Conservation (phyloP, 2,113 vertebrate genomes). For the Manacus vitellinus region DNA sequence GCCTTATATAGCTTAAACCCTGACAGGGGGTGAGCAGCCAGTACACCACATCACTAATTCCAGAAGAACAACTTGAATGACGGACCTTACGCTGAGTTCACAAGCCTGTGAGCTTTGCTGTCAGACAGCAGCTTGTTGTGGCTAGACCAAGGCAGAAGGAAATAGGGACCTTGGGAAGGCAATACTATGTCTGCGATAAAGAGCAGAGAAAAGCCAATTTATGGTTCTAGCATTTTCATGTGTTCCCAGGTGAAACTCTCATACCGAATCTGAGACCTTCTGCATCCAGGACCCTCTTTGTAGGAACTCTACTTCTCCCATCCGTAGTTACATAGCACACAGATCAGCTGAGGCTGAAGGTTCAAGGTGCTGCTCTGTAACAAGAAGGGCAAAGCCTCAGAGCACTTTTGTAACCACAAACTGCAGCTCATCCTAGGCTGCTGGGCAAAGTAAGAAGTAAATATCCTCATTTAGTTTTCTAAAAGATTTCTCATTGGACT, state of each 20-base stretch:
- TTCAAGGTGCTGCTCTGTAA: not conserved
- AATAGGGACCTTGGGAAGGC: not conserved
- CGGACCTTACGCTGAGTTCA: rapidly evolving
- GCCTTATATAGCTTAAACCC: not conserved
- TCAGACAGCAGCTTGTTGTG: not conserved
- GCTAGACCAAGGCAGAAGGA: not conserved
- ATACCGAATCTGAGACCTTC: not conserved
- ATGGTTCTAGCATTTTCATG: not conserved
- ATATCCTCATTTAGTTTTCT: not conserved
- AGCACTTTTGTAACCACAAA: not conserved
- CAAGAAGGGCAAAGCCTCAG: not conserved
- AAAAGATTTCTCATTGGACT: not conserved
- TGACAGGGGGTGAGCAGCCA: not conserved
- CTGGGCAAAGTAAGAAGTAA: not conserved
- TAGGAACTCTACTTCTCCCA: not conserved
- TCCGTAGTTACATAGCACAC: not conserved
- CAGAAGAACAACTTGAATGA: not conserved
- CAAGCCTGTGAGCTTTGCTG: not conserved
- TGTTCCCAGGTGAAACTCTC: not conserved
- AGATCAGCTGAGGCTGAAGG: not conserved
- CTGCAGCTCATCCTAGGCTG: not conserved
- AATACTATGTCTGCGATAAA: not conserved
- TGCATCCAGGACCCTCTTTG: not conserved
- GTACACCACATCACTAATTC: not conserved
- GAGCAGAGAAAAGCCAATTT: not conserved